Conservation (phyloP, 2,113 vertebrate species). For the Peromyscus maniculatus region DNA sequence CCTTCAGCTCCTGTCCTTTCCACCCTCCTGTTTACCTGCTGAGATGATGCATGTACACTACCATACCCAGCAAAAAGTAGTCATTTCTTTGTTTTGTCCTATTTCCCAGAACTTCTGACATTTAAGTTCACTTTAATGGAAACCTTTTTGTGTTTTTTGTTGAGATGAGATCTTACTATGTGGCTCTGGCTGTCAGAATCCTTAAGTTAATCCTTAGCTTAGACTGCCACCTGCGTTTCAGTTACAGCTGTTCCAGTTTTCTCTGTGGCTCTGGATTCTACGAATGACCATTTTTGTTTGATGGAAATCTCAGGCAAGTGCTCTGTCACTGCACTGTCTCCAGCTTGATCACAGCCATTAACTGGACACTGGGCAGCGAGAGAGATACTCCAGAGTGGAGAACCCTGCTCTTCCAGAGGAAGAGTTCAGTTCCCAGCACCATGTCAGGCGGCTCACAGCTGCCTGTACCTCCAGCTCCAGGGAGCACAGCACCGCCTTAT, state of each 20-base stretch:
- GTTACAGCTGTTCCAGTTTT: not conserved
- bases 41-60: not conserved
- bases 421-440: not conserved
- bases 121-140: not conserved
- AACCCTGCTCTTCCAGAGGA: not conserved
- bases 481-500: not conserved
- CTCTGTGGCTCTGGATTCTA: not conserved
- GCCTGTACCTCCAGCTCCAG: not conserved
- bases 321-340: too few species aligned
- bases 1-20: not conserved
- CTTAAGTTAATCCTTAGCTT: not conserved
- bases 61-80: not conserved
- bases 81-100: not conserved
- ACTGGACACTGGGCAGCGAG: not conserved
- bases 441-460: not conserved
- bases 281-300: not conserved
- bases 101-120: not conserved
- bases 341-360: not conserved
- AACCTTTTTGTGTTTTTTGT: not conserved
- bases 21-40: too few species aligned
- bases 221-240: not conserved
- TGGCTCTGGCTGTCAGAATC: not conserved
- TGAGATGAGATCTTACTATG: not conserved
- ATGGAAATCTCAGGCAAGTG: not conserved
- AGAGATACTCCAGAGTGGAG: not conserved